These are phyloP conservation scores for Athrips mouffetella DNA, from an alignment of 2,888 invertebrate species.

Conservation along the genomic window DNA sequence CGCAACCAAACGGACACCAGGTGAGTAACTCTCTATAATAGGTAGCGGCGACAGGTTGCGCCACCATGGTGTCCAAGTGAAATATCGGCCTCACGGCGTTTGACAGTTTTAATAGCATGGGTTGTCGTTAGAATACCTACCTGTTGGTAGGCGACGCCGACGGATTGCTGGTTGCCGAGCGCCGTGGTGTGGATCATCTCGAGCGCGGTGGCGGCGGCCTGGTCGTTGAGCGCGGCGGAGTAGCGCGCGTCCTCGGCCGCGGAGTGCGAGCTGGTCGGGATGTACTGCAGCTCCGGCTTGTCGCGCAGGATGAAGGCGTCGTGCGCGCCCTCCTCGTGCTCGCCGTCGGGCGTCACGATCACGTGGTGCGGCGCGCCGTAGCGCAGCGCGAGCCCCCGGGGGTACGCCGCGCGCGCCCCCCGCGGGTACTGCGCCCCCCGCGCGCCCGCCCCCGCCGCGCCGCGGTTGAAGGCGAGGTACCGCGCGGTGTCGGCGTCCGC, in stretches of 20 bases:
- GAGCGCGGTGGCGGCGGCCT: slow-evolving; percentile 27
- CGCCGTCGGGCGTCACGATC: slow-evolving; percentile 53
- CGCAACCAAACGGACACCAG: too few relatives aligned
- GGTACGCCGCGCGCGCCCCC: slow-evolving; percentile 26
- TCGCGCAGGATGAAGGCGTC: slow-evolving; percentile 50
- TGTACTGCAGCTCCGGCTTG: slow-evolving; percentile 47
- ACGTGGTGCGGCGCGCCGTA: slow-evolving; percentile 60
- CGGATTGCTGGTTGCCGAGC: slow-evolving; percentile 61
- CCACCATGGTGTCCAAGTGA: too few relatives aligned
- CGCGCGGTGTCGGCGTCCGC: slow-evolving; percentile 60
- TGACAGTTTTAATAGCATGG: too few relatives aligned
- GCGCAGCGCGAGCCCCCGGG: slow-evolving; percentile 49
- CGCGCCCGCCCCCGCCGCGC: slow-evolving; percentile 54
- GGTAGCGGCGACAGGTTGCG: too few relatives aligned
- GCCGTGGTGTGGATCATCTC: slow-evolving; percentile 39
- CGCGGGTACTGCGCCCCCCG: slow-evolving; percentile 21
- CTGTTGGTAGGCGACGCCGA: slow-evolving; percentile 62
- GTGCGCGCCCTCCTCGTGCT: slow-evolving; percentile 44
- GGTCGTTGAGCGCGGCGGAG: slow-evolving; percentile 48
- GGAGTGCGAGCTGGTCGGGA: slow-evolving; percentile 33
- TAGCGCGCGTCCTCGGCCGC: slow-evolving; percentile 44
- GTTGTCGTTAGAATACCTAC: slow-evolving; percentile 21
- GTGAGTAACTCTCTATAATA: too few relatives aligned
- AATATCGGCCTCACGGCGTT: too few relatives aligned
- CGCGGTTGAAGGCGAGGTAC: slow-evolving; percentile 63